Evolutionary conservation across 2,113 vertebrate species (phyloP).

Genomic region (Candoia aspera): DNA sequence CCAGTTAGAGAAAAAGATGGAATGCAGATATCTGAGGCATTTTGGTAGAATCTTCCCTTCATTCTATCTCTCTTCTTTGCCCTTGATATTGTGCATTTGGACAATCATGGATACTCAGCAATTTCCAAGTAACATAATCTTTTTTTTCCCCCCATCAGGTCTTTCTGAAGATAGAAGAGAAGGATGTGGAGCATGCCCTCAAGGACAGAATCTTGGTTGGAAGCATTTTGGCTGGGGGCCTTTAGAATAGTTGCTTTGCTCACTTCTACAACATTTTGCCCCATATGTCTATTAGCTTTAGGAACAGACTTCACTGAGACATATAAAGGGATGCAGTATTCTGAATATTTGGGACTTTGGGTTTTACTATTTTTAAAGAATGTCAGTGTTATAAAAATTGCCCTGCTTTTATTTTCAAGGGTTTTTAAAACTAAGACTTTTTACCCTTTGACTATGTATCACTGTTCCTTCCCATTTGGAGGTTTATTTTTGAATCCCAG

Average conservation of each 20-base stretch:
- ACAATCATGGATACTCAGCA: neutral
- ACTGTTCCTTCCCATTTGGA: too few relatives aligned
- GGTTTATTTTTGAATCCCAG: neutral
- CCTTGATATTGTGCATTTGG: neutral
- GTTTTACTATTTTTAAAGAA: neutral
- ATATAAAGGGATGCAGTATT: neutral
- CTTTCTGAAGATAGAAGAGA: conserved; percentile 88
- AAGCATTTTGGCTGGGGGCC: conserved; percentile 83
- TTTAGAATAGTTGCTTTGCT: conserved; percentile 42
- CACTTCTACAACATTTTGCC: neutral
- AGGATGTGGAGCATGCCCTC: conserved; percentile 84
- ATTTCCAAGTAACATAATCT: conserved; percentile 5
- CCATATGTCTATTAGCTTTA: too few relatives aligned
- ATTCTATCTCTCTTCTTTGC: neutral
- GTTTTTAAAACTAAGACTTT: neutral
- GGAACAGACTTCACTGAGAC: neutral
- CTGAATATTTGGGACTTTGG: neutral
- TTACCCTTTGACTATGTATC: neutral
- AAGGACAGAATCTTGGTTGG: conserved; percentile 86
- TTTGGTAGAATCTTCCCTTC: neutral
- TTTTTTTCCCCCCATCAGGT: conserved; percentile 74
- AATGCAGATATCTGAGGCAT: neutral
- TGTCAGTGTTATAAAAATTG: neutral
- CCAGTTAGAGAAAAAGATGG: neutral
- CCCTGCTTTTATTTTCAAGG: neutral